Evolutionary conservation across 1,140 invertebrate species (phyloP).

Genomic region (Amphibalanus amphitrite): DNA sequence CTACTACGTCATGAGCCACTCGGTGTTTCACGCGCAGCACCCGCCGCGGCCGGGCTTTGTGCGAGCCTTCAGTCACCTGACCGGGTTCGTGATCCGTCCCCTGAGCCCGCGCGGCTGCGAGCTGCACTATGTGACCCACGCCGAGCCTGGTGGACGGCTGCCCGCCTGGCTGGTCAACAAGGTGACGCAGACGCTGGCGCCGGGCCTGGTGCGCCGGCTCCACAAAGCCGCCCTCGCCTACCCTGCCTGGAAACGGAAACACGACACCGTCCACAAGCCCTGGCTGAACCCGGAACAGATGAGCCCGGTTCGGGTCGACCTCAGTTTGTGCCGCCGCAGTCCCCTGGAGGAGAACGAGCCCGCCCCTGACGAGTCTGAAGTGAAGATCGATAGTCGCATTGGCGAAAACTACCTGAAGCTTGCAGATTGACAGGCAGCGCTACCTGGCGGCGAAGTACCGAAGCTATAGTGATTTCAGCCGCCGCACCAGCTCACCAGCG

Average conservation of each 20-base stretch:
- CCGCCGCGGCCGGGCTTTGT: conserved; percentile 64
- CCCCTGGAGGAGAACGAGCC: too few relatives aligned
- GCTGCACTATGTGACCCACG: conserved; percentile 67
- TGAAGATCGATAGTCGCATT: too few relatives aligned
- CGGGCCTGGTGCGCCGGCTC: conserved; percentile 53
- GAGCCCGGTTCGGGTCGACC: conserved; percentile 8
- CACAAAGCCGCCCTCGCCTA: conserved; percentile 62
- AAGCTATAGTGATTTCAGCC: too few relatives aligned
- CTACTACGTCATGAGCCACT: conserved; percentile 77
- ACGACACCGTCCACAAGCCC: conserved; percentile 57
- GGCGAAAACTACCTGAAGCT: too few relatives aligned
- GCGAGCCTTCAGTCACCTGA: conserved; percentile 46
- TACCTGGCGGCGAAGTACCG: too few relatives aligned
- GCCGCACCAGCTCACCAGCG: too few relatives aligned
- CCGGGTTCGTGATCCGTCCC: conserved; percentile 36
- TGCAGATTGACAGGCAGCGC: too few relatives aligned
- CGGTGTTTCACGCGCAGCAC: conserved; percentile 65
- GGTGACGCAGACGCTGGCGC: conserved; percentile 67
- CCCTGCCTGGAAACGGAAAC: conserved; percentile 54
- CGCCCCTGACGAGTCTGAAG: too few relatives aligned
- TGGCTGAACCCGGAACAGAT: conserved; percentile 76
- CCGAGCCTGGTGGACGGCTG: conserved; percentile 69
- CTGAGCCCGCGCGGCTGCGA: conserved; percentile 40
- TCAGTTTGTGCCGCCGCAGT: too few relatives aligned
- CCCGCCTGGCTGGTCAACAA: conserved; percentile 79